A percentile compares a stretch with the other conserved stretches of the same genome.
These are phyloP conservation scores for Tetrao urogallus DNA, from an alignment of 2,113 vertebrate species.

Conservation along the genomic window DNA sequence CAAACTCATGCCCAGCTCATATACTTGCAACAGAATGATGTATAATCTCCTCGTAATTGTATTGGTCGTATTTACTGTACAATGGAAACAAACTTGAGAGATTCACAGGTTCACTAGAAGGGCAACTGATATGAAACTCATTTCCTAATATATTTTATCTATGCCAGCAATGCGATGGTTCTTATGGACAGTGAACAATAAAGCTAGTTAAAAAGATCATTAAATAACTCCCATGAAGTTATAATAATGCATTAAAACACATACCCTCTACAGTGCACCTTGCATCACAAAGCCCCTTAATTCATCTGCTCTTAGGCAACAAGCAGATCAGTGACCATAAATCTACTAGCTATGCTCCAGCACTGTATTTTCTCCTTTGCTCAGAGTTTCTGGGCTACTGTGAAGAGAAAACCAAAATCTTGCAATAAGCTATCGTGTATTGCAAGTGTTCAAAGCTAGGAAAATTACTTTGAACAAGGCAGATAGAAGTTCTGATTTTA, in stretches of 20 bases:
- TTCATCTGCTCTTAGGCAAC: neutral
- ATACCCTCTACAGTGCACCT: neutral
- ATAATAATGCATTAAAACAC: slow-evolving; percentile 43
- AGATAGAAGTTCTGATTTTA: slow-evolving; percentile 58
- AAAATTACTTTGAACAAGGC: slow-evolving; percentile 58
- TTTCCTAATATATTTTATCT: slow-evolving; percentile 9
- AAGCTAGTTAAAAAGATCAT: slow-evolving; percentile 61
- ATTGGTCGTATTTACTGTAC: neutral
- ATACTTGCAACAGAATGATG: neutral
- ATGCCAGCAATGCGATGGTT: neutral
- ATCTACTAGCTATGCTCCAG: neutral
- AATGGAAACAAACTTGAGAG: neutral
- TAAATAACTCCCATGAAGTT: slow-evolving; percentile 45
- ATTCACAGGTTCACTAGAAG: neutral
- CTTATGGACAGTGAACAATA: slow-evolving; percentile 34
- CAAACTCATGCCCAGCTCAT: neutral
- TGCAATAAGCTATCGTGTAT: neutral
- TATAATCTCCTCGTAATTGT: neutral
- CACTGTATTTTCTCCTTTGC: neutral
- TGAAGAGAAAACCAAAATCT: neutral
- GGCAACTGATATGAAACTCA: neutral
- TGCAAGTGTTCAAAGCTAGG: slow-evolving; percentile 46
- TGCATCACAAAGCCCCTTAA: slow-evolving; percentile 19
- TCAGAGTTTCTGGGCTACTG: neutral
- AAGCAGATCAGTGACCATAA: neutral